phyloP scores from a whole-genome alignment of 2,113 vertebrate genomes.

The Otocyon megalotis region DNA sequence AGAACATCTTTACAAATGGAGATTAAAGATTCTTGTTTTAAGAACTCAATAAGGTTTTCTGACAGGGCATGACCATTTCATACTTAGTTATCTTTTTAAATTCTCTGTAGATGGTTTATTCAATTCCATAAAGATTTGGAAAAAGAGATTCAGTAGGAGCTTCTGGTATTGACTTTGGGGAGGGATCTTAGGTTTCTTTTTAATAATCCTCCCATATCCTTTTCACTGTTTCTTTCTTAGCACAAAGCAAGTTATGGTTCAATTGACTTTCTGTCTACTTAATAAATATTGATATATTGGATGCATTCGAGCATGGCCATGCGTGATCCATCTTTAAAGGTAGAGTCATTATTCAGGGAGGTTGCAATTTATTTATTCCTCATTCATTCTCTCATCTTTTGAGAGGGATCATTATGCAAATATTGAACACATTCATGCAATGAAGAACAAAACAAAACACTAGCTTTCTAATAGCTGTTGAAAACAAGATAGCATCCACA shows the following conservation, averaged over 20 bases:
- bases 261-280: slow-evolving; percentile 87
- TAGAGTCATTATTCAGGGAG: slow-evolving; percentile 79
- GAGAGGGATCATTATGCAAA: slow-evolving; percentile 81
- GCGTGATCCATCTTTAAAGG: slow-evolving; percentile 85
- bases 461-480: slow-evolving; percentile 55
- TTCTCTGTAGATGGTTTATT: slow-evolving; percentile 64
- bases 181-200: slow-evolving; percentile 50
- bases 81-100: slow-evolving; percentile 53
- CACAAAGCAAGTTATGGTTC: slow-evolving; percentile 81
- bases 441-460: slow-evolving; percentile 61
- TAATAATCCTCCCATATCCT: slow-evolving; percentile 68
- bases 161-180: slow-evolving; percentile 67
- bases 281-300: slow-evolving; percentile 88
- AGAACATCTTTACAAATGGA: background rate
- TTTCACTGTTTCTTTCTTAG: slow-evolving; percentile 78
- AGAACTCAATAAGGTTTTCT: slow-evolving; percentile 32
- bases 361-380: slow-evolving; percentile 84
- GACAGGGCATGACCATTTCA: background rate
- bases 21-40: background rate
- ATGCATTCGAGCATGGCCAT: slow-evolving; percentile 78
- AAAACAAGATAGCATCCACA: slow-evolving; percentile 51
- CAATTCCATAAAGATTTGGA: slow-evolving; percentile 55
- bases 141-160: slow-evolving; percentile 65
- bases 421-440: slow-evolving; percentile 70
- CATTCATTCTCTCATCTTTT: slow-evolving; percentile 79